Percentiles rank a stretch among this genome's conserved stretches.
These are phyloP conservation scores for Drosophila sordidapex DNA, from an alignment of 2,888 invertebrate genomes.

Conservation along the genomic window DNA sequence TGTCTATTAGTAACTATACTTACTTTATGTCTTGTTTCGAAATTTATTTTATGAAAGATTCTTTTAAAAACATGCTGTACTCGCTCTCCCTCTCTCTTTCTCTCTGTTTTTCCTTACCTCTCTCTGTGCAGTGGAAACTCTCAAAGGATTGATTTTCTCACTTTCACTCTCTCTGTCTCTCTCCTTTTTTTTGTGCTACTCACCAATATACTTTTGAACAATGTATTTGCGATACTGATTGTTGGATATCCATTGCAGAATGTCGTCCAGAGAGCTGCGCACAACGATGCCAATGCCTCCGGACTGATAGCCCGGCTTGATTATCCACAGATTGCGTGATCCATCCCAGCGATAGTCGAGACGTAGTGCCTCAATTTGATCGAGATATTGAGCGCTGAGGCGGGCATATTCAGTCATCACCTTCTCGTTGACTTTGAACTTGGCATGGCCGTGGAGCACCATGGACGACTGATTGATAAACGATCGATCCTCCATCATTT, in stretches of 20 bases:
- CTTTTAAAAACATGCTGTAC: too few species aligned
- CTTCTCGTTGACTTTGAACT: constrained; percentile 65
- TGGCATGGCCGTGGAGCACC: constrained; percentile 81
- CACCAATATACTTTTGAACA: constrained; percentile 96
- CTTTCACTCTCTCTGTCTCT: not conserved
- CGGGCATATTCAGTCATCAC: constrained; percentile 68
- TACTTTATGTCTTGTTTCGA: too few species aligned
- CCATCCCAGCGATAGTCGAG: constrained; percentile 91
- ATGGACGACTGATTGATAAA: constrained; percentile 74
- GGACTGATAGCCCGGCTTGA: constrained; percentile 93
- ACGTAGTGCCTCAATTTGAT: constrained; percentile 87
- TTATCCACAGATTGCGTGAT: constrained; percentile 93
- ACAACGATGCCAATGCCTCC: constrained; percentile 93
- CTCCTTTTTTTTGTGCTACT: constrained; percentile 28
- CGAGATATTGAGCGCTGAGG: constrained; percentile 87
- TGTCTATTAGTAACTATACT: too few species aligned
- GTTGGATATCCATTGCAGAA: constrained; percentile 87
- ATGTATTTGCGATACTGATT: constrained; percentile 89
- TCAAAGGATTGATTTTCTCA: not conserved
- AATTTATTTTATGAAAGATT: too few species aligned
- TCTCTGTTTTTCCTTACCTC: too few species aligned
- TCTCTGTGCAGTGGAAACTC: not conserved
- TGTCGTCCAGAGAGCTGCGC: constrained; percentile 90
- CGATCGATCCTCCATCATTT: constrained; percentile 63
- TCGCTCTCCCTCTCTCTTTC: too few species aligned